phyloP scores from a whole-genome alignment of 2,888 invertebrate genomes.

The Acrocyrtus sp. region DNA sequence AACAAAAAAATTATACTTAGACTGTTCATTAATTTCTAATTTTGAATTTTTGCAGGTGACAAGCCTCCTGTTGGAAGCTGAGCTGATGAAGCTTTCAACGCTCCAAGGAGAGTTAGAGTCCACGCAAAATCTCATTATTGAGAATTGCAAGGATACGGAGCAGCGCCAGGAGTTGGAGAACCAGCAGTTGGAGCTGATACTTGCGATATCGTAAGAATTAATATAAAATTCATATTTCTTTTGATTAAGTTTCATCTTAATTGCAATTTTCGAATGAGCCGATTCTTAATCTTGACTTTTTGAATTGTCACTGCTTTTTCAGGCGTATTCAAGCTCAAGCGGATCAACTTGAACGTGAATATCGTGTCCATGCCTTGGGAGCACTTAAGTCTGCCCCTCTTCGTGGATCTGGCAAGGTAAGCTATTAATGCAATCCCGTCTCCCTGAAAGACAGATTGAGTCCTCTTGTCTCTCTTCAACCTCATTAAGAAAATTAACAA shows the following conservation, averaged over 20 bases:
- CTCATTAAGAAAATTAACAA: background rate
- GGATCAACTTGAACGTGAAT: conserved; percentile 76
- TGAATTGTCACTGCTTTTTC: conserved; percentile 64
- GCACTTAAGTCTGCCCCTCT: conserved; percentile 73
- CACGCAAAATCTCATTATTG: conserved; percentile 68
- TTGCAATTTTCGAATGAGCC: background rate
- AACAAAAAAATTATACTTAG: too few relatives aligned
- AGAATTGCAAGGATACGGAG: conserved; percentile 67
- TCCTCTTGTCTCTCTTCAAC: background rate
- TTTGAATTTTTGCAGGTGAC: conserved; percentile 75
- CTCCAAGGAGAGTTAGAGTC: conserved; percentile 75
- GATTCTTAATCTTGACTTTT: too few relatives aligned
- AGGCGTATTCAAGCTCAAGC: conserved; percentile 78
- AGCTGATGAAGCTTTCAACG: conserved; percentile 74
- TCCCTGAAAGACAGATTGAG: background rate
- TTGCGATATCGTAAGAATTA: conserved; percentile 74
- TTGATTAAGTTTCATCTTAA: background rate
- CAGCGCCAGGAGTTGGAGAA: conserved; percentile 75
- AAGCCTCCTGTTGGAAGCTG: conserved; percentile 75
- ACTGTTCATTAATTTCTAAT: too few relatives aligned
- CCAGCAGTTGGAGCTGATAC: conserved; percentile 73
- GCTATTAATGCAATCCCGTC: background rate
- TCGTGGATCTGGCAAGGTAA: conserved; percentile 73
- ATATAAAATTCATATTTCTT: background rate
- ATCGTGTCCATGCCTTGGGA: conserved; percentile 74